These are phyloP conservation scores for Boloria euphrosyne DNA, from an alignment of 2,888 invertebrate species.

Conservation along the genomic window DNA sequence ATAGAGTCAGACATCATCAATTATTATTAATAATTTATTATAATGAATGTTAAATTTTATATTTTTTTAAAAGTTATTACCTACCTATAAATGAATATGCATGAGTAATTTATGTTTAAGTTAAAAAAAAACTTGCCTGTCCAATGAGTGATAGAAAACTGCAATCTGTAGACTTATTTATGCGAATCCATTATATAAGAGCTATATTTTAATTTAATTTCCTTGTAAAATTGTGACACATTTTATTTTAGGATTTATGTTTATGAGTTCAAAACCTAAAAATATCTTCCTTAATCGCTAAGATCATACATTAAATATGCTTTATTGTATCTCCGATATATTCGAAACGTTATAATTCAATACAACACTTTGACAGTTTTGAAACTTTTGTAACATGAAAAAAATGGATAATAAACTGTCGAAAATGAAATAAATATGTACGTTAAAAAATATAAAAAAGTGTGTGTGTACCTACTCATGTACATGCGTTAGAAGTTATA, in stretches of 20 bases:
- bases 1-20: too few species aligned
- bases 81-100: too few species aligned
- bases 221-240: constrained; percentile 12
- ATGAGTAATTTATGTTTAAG: too few species aligned
- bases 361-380: too few species aligned
- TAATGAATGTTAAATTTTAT: too few species aligned
- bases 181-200: constrained; percentile 2
- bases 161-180: not conserved
- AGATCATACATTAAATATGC: constrained; percentile 14
- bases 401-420: too few species aligned
- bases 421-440: too few species aligned
- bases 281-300: constrained; percentile 10
- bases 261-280: constrained; percentile 7
- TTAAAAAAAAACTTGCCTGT: not conserved
- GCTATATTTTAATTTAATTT: not conserved
- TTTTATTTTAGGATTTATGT: constrained; percentile 15
- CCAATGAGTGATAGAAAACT: not conserved
- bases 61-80: too few species aligned
- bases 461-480: too few species aligned
- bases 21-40: too few species aligned
- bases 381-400: not conserved
- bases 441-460: too few species aligned
- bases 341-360: constrained; percentile 1
- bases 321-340: not conserved
- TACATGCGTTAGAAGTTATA: too few species aligned